phyloP scores from a whole-genome alignment of 2,888 invertebrate genomes.

The Iselma pallidipennis region DNA sequence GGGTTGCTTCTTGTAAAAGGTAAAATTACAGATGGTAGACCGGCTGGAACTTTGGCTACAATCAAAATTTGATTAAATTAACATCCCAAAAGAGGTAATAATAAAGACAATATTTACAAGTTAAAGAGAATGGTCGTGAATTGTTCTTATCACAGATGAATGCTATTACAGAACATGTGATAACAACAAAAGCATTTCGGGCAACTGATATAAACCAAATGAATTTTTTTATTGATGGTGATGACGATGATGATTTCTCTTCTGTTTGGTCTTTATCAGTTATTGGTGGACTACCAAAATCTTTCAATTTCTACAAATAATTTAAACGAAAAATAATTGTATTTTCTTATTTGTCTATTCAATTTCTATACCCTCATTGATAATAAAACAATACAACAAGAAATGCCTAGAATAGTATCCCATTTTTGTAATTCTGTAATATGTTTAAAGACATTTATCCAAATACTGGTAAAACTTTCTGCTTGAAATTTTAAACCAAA shows the following conservation, averaged over 20 bases:
- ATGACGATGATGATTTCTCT: slow-evolving; percentile 55
- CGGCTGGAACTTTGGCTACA: slow-evolving; percentile 46
- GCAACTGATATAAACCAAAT: slow-evolving; percentile 69
- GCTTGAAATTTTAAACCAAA: slow-evolving; percentile 64
- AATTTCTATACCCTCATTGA: slow-evolving; percentile 61
- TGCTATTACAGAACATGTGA: slow-evolving; percentile 63
- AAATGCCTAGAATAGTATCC: slow-evolving; percentile 65
- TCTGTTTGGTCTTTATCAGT: slow-evolving; percentile 39
- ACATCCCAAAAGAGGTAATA: no score
- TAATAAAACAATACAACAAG: slow-evolving; percentile 63
- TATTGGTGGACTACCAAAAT: slow-evolving; percentile 46
- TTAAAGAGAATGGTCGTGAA: slow-evolving; percentile 62
- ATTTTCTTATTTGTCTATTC: no score
- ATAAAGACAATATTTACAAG: slow-evolving; percentile 56
- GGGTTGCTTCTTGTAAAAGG: slow-evolving; percentile 56
- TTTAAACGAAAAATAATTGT: not conserved
- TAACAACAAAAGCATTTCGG: slow-evolving; percentile 72
- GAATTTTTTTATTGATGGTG: slow-evolving; percentile 56
- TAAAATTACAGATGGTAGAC: slow-evolving; percentile 59
- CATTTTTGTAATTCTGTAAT: slow-evolving; percentile 60
- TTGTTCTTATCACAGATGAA: slow-evolving; percentile 59
- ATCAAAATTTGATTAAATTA: not conserved
- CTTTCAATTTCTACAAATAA: slow-evolving; percentile 65
- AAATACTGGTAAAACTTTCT: slow-evolving; percentile 64
- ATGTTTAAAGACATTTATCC: slow-evolving; percentile 60